Percentiles rank a stretch among this genome's conserved stretches.
Evolutionary conservation across 1,140 invertebrate genomes (phyloP).

Genomic region (Drosophila yakuba): DNA sequence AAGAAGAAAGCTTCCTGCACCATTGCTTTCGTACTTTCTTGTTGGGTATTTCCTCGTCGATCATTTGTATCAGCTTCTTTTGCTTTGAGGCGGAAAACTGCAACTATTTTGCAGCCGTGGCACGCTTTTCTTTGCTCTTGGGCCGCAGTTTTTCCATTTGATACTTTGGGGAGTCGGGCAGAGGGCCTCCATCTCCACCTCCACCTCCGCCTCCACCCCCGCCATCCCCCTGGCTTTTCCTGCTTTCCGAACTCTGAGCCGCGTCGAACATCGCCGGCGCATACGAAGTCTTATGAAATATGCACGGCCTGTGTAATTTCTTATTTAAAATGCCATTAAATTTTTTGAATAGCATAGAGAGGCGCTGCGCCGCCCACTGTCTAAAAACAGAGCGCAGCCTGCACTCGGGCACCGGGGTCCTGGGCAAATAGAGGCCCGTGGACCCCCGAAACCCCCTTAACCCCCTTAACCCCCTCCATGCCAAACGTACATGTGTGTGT

Average conservation of each 20-base stretch:
- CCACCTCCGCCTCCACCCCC: too few relatives aligned
- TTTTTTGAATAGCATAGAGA: conserved; percentile 84
- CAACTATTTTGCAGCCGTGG: conserved; percentile 74
- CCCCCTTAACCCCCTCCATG: background rate
- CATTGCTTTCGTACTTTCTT: background rate
- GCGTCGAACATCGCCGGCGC: conserved; percentile 66
- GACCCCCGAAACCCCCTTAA: conserved; percentile 17
- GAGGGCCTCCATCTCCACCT: conserved; percentile 1
- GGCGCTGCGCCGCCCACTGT: conserved; percentile 38
- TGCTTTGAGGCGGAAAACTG: conserved; percentile 60
- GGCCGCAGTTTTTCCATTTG: conserved; percentile 74
- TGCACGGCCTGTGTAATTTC: conserved; percentile 83
- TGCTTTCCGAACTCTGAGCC: conserved; percentile 62
- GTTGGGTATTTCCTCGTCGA: conserved; percentile 2
- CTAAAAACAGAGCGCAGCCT: conserved; percentile 78
- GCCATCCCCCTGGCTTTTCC: background rate
- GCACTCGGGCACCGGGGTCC: conserved; percentile 60
- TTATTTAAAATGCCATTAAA: conserved; percentile 85
- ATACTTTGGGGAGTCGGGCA: conserved; percentile 73
- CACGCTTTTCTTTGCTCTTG: conserved; percentile 75
- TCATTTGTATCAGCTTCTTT: background rate
- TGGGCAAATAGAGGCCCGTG: conserved; percentile 74
- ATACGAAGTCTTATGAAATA: conserved; percentile 84
- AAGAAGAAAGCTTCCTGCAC: too few relatives aligned
- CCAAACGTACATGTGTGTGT: conserved; percentile 14